Evolutionary conservation across 2,113 vertebrate genomes (phyloP).

Genomic region (Scophthalmus maximus): DNA sequence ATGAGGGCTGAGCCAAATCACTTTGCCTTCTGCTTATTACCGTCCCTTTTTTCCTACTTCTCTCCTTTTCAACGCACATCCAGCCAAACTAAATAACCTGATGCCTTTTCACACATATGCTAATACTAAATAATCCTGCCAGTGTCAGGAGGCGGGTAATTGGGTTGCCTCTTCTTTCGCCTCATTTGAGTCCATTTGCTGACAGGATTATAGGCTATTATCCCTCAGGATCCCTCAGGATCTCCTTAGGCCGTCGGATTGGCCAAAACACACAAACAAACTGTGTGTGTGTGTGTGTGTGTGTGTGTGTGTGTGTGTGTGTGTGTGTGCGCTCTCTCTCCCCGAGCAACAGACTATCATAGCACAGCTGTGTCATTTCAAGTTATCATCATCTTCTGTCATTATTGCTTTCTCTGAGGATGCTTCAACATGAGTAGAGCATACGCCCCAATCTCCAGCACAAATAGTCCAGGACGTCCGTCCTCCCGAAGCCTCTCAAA

Average conservation of each 20-base stretch:
- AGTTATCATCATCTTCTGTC: constrained; percentile 79
- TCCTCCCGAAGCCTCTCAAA: constrained; percentile 47
- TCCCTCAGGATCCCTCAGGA: constrained; percentile 72
- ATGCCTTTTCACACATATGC: constrained; percentile 83
- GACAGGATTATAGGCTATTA: constrained; percentile 81
- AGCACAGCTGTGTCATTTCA: constrained; percentile 78
- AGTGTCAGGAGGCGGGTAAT: constrained; percentile 77
- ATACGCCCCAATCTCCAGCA: constrained; percentile 57
- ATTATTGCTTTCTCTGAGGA: constrained; percentile 75
- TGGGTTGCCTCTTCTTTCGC: constrained; percentile 78
- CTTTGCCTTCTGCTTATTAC: constrained; percentile 72
- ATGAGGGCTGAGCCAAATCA: constrained; percentile 56
- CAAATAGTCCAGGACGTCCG: constrained; percentile 54
- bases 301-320: constrained; percentile 37
- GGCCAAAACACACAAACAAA: constrained; percentile 76
- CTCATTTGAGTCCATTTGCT: constrained; percentile 82
- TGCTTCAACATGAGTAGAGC: constrained; percentile 69
- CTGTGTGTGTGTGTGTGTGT: constrained; percentile 38
- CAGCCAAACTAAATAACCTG: constrained; percentile 72
- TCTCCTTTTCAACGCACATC: constrained; percentile 63
- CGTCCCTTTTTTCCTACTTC: constrained; percentile 59
- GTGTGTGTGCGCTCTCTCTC: constrained; percentile 38
- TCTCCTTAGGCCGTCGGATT: constrained; percentile 75
- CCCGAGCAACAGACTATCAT: constrained; percentile 59
- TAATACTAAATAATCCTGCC: constrained; percentile 82